Percentiles rank a stretch among this genome's conserved stretches.
phyloP scores from a whole-genome alignment of 2,888 invertebrate genomes.

The Venustoraphidia nigricollis region DNA sequence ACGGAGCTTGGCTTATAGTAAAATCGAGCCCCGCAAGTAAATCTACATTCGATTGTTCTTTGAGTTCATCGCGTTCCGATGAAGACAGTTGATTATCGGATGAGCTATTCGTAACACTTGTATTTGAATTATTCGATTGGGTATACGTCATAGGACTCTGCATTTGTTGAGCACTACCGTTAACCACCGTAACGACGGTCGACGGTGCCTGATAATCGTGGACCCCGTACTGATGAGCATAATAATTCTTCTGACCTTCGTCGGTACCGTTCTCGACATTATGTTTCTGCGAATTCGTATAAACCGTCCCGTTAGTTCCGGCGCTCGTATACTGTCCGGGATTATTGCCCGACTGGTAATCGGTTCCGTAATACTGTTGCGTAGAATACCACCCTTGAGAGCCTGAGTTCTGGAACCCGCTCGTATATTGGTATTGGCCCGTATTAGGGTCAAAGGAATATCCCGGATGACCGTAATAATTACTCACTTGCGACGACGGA shows the following conservation, averaged over 20 bases:
- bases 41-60: constrained; percentile 41
- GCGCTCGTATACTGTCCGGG: constrained; percentile 30
- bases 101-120: constrained; percentile 9
- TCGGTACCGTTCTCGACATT: constrained; percentile 12
- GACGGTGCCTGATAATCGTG: constrained; percentile 13
- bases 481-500: neutral
- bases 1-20: constrained; percentile 45
- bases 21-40: constrained; percentile 64
- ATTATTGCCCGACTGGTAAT: constrained; percentile 22
- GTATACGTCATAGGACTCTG: constrained; percentile 22
- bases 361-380: constrained; percentile 16
- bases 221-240: constrained; percentile 32
- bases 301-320: constrained; percentile 29
- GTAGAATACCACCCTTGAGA: constrained; percentile 19
- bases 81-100: neutral
- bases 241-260: constrained; percentile 24
- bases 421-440: constrained; percentile 43
- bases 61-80: constrained; percentile 8
- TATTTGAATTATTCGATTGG: constrained; percentile 15
- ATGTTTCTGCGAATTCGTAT: constrained; percentile 31
- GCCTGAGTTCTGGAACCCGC: constrained; percentile 38
- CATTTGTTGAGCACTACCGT: constrained; percentile 3
- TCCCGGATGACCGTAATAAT: constrained; percentile 40
- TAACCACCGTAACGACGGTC: too few relatives aligned
- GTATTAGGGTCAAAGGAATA: constrained; percentile 39